Conservation (phyloP, 2,888 invertebrate genomes). For the Neuroscelio doddi region DNA sequence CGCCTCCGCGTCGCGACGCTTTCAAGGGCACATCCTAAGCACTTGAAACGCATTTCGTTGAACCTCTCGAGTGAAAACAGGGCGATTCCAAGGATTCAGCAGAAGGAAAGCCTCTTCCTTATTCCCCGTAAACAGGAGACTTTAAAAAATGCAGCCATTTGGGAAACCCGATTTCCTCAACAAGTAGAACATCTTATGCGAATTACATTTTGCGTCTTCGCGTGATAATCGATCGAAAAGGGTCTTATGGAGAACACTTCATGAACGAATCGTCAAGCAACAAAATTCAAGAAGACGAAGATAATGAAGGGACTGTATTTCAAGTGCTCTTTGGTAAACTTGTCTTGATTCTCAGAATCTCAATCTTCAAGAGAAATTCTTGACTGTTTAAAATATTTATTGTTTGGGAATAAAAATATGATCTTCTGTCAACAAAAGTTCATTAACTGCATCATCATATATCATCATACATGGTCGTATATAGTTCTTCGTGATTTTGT, state of each 20-base stretch:
- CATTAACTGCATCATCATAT: too few relatives aligned
- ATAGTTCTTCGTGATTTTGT: too few relatives aligned
- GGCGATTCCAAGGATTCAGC: background rate
- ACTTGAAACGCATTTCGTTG: slow-evolving; percentile 21
- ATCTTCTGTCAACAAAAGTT: too few relatives aligned
- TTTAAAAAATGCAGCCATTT: background rate
- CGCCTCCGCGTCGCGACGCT: slow-evolving; percentile 11
- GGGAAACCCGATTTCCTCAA: background rate
- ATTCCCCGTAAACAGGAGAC: background rate
- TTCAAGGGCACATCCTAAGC: slow-evolving; percentile 26
- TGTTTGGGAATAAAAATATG: too few relatives aligned
- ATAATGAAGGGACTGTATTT: slow-evolving; percentile 38
- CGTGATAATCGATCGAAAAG: slow-evolving; percentile 55
- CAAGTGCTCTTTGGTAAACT: slow-evolving; percentile 15
- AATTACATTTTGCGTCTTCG: slow-evolving; percentile 45
- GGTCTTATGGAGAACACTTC: slow-evolving; percentile 53
- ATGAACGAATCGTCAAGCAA: slow-evolving; percentile 40
- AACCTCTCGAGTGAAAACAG: slow-evolving; percentile 5
- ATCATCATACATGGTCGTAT: too few relatives aligned
- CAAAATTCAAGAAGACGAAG: slow-evolving; percentile 36
- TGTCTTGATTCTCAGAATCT: background rate
- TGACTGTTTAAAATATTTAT: too few relatives aligned
- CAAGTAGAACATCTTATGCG: slow-evolving; percentile 3
- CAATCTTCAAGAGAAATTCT: background rate
- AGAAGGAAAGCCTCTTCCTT: background rate